Conservation (phyloP, 2,888 invertebrate species). For the Bombylius major region DNA sequence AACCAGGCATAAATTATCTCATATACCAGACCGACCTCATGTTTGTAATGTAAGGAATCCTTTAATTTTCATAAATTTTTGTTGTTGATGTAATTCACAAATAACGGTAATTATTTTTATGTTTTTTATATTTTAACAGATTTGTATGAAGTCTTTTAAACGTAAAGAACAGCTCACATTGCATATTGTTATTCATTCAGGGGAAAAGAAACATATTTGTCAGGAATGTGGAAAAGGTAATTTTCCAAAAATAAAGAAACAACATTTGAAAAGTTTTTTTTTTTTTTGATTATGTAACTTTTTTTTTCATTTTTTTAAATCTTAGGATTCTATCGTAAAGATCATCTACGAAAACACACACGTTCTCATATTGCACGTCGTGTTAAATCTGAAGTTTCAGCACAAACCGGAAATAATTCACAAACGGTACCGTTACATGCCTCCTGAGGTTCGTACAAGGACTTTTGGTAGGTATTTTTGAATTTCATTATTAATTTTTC, state of each 20-base stretch:
- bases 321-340: slow-evolving; percentile 70
- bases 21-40: slow-evolving; percentile 79
- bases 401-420: slow-evolving; percentile 44
- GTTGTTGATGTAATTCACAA: not conserved
- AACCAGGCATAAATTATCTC: slow-evolving; percentile 75
- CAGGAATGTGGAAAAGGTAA: slow-evolving; percentile 75
- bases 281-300: not conserved
- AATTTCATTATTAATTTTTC: not conserved
- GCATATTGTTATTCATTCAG: slow-evolving; percentile 82
- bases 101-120: not conserved
- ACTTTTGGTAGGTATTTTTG: slow-evolving; percentile 36
- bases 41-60: slow-evolving; percentile 55
- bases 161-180: slow-evolving; percentile 78
- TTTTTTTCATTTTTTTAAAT: not conserved
- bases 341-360: slow-evolving; percentile 74
- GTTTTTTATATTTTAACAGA: slow-evolving; percentile 25
- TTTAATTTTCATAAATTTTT: not conserved
- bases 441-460: slow-evolving; percentile 41
- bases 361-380: slow-evolving; percentile 73
- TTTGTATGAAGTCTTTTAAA: slow-evolving; percentile 78
- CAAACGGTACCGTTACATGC: slow-evolving; percentile 32
- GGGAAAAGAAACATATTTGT: slow-evolving; percentile 76
- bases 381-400: slow-evolving; percentile 72
- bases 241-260: not conserved
- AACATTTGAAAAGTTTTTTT: not conserved